Evolutionary conservation across 30 jellyfish, hydroid and myxozoan species (phyloP), one percentile per base, ranked within the genome.

Genomic region (Sanderia malayensis): DNA sequence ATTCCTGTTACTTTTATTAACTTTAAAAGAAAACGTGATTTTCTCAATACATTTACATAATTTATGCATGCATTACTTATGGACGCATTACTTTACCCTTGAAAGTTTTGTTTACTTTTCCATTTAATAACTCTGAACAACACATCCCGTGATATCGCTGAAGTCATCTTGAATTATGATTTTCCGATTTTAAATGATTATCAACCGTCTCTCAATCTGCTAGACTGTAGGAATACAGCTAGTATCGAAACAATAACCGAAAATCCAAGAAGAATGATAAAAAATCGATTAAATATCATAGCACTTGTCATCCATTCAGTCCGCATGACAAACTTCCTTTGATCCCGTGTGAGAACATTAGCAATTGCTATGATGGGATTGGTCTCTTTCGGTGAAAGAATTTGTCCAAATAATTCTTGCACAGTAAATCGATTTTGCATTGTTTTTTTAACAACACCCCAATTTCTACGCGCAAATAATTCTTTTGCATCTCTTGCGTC

Each of bases 281-380:
- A 85, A 67, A 85, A 76, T 21, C 95, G 81, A 49, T 85, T 85
- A 26, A 85, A 67, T 10, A 85, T 76, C 80, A 85, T 85, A 27
- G 95, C 95, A 28, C 87, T 74, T 41, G 81, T 85, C 95, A 85
- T 85, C 95, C 95, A 85, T 27, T 85, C 95, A 1, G 90, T 85
- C 49, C 79, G 46, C 81, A 74, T 72, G 4, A 69, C 86, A 64
- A 64, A 49, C 33, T 69, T 74, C 27, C 85, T 31, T 34, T 76
- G 85, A 66, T 85, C 95, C 7, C 95, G 70, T 19, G 67, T 83
- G 63, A 85, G n/a, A 61, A 75, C 85, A 30, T 85, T 85, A 17
- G 95, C 89, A 28, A 85, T 68, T 0, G 95, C 86, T 2, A 85
- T 83, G 44, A 70, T 71, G 0, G 95, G 95, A 46, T 75, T 74